Conservation (phyloP, 2,888 invertebrate species). For the Parnassius glacialis region DNA sequence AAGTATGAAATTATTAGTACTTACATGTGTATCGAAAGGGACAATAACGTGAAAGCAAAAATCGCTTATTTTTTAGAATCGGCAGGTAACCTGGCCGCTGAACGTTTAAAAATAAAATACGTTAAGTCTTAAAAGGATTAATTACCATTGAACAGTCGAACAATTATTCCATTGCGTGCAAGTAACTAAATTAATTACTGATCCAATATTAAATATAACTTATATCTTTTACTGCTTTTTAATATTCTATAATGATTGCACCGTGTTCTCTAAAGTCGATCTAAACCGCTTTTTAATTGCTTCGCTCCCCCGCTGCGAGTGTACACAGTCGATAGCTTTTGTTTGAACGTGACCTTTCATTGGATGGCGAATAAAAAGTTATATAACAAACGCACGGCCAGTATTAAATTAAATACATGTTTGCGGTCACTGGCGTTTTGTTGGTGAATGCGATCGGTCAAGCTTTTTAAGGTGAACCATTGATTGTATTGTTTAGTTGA, state of each 20-base stretch:
- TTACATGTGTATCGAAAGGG: too few relatives aligned
- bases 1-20: too few relatives aligned
- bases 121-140: too few relatives aligned
- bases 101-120: too few relatives aligned
- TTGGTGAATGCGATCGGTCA: conserved; percentile 2
- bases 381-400: conserved; percentile 6
- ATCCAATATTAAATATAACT: conserved; percentile 10
- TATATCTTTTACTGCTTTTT: background rate
- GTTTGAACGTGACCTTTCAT: conserved; percentile 13
- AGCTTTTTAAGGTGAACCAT: background rate
- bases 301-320: background rate
- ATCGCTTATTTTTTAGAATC: too few relatives aligned
- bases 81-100: too few relatives aligned
- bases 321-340: conserved; percentile 1
- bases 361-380: conserved; percentile 1
- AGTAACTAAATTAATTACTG: conserved; percentile 3
- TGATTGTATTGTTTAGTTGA: background rate
- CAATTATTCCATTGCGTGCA: conserved; percentile 1
- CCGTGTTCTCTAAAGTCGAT: conserved; percentile 2
- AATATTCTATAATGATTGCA: conserved; percentile 2
- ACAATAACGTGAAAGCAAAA: too few relatives aligned
- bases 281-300: conserved; percentile 13
- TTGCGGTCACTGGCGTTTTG: conserved; percentile 3
- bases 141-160: background rate
- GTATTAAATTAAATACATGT: conserved; percentile 9